Evolutionary conservation across 2,888 invertebrate species (phyloP), one percentile per base, ranked within the genome.

Genomic region (Phyllotreta striolata): DNA sequence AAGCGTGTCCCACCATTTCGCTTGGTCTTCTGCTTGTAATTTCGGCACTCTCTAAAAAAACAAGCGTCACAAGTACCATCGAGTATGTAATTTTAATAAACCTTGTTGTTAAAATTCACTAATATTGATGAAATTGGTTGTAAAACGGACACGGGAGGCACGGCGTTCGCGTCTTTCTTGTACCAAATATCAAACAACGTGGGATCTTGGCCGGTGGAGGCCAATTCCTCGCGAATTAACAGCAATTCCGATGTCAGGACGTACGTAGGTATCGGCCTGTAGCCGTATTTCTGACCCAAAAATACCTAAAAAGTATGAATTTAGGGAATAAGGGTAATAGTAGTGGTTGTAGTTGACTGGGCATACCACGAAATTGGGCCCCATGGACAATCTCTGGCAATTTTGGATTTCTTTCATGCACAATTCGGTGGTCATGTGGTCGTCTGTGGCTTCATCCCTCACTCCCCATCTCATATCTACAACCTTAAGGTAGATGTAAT

Each of bases 391-490:
- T 2, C 98, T 86, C 80, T 98, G 98, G 78, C 98, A 98, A 81
- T 98, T 98, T 81, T 95, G 93, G 67, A 98, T 98, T 84, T 98
- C 98, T 68, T 94, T 89, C 95, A 98, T 97, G 79, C 98, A 98
- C 0, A 98, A 87, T 76, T 97, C 96, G 0, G 98, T 98, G 13
- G 98, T 98, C 97, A 97, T 97, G 84, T 98, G 98, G 88, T 98
- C 98, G 77, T 98, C 98, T 0, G 98, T 98, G 0, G 98, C 97
- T 82, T 98, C 98, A 77, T 98, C 98, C 76, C 98, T 85, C 0
- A 98, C 97, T 4, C 98, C 98, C 98, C 98, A 98, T 76, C 98
- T 86, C 98, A 98, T 98, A 82, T 98, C 98, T 35, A 98, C 98
- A 2, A 98, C 97, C 95, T 95, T 44, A 49, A 66, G n/a, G 70